Base-by-base conservation (phyloP, 2,797 vertebrate genomes). In the Rousettus madagascariensis region DNA sequence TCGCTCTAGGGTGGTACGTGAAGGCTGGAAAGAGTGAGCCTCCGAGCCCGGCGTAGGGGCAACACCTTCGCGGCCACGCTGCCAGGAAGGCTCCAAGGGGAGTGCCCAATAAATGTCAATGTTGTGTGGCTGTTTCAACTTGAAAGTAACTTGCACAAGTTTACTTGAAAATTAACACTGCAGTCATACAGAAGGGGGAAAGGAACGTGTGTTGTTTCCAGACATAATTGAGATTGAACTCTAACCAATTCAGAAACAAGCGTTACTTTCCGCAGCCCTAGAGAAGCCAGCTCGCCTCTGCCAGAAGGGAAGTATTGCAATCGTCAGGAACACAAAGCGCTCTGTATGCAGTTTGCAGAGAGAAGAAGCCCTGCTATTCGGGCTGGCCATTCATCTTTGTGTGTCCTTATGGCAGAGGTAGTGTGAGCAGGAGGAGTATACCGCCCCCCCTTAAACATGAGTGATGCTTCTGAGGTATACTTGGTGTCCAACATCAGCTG, bases 181-280 rank as follows among this genome's bases (percentile, higher is more conserved):
- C 94, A 95, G 94, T 91, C 97, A 94, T 63, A 92, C 88, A 97
- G 96, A 79, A 93, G 75, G n/a, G 71, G 95, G 75, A 90, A 97
- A 95, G 95, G 95, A 86, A 87, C n/a, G 30, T 20, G 86, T 94
- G 96, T 88, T 94, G 95, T 97, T 97, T 95, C 96, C 97, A 97
- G 95, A 97, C 94, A 95, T 97, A 97, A 97, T 97, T 97, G 96
- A 97, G 95, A 97, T 95, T 96, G 97, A 98, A 97, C 95, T 94
- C 94, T 24, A 75, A 98, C 97, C 95, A 97, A 95, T 80, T 97
- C 96, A 46, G 95, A 96, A 97, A 97, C 92, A 96, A 97, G 96
- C 92, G 24, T 97, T 89, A 80, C 93, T 97, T 97, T 95, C 96
- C 95, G 74, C 74, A 68, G 92, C 71, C 68, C 43, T 0, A 0